Base-by-base conservation (phyloP, 2,888 invertebrate genomes). In the Brenthis hecate region DNA sequence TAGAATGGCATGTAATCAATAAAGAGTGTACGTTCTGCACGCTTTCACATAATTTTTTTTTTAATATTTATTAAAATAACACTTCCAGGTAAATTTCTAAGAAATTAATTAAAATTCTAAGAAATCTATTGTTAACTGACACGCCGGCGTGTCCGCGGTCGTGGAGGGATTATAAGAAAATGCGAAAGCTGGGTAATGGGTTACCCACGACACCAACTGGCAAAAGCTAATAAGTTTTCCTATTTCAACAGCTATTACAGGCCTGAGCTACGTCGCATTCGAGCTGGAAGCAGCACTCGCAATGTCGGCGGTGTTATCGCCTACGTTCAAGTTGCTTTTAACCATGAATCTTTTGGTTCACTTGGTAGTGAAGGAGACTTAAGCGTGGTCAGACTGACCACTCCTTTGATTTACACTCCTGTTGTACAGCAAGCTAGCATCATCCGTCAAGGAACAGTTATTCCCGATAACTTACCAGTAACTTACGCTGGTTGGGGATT, bases 401-500 rank as follows among this genome's bases (percentile, higher is more conserved):
- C 63, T 0, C 13, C 73, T 0, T 70, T 88, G 19, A 43, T 48
- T 0, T 84, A 76, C 68, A 74, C 75, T 4, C 69, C 77, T 0
- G 77, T 71, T 0, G 65, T 87, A 0, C 78, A 80, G 68, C 78
- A 67, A 13, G 75, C 56, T 0, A 36, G 74, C 2, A 82, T 88
- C 19, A n/a, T 78, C 0, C 3, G 72, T 2, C 77, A 73, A 13
- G 76, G 65, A 2, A 11, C 62, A 0, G 0, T 0, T 0, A 36
- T 85, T 0, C 83, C 83, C 0, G 81, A 81, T 57, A 71, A 78
- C 50, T 3, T 78, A 0, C 76, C 81, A 0, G 85, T 86, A 0
- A 73, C 76, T 0, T 80, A 81, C 48, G 85, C 81, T 23, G 86
- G 87, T 32, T 88, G 88, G 88, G 88, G 88, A 0, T 56, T 74